Evolutionary conservation across 2,797 vertebrate genomes (phyloP), one percentile per base, ranked within the genome.

Genomic region (Phyllotis vaccarum): DNA sequence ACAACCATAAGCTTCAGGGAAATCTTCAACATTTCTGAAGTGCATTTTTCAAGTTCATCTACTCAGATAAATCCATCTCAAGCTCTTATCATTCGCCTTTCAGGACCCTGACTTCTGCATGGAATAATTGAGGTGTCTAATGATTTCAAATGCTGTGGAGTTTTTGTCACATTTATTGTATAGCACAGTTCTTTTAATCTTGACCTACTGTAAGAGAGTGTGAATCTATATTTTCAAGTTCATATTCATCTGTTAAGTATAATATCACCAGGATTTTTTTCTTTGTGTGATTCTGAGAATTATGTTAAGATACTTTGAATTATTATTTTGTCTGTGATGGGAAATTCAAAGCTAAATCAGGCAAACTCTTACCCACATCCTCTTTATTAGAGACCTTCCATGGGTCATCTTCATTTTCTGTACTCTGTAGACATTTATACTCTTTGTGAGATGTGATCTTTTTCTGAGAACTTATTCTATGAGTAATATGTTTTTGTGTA

Each of bases 371-470:
- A 7, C 8, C 16, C n/a, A 37, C 19, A 52, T 21, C 0, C 16
- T 27, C 52, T 64, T 3, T n/a, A 37, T 9, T 24, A 64, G 9
- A 85, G 43, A 68, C 43, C 0, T 9, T 10, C 31, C 6, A n/a
- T 16, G 19, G 16, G 9, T 37, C 46, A 82, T 56, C 3, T 31
- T 21, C 3, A 52, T 92, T 62, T 19, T 17, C 29, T 81, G 4
- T 12, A 56, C 8, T 80, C 19, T 86, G 2, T 78, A 68, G 54
- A 31, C 5, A 60, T 29, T 72, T 89, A 37, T 22, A 29, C 13
- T 29, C 78, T 29, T 2, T 79, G 2, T 13, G 3, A 80, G n/a
- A 10, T 52, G 0, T 16, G 6, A 1, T 49, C 1, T 4, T 43
- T 11, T n/a, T 14, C 56, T 68, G 34, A 68, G 88, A 27, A 27